phyloP scores from a whole-genome alignment of 2,113 vertebrate genomes.

The Alouatta palliata region DNA sequence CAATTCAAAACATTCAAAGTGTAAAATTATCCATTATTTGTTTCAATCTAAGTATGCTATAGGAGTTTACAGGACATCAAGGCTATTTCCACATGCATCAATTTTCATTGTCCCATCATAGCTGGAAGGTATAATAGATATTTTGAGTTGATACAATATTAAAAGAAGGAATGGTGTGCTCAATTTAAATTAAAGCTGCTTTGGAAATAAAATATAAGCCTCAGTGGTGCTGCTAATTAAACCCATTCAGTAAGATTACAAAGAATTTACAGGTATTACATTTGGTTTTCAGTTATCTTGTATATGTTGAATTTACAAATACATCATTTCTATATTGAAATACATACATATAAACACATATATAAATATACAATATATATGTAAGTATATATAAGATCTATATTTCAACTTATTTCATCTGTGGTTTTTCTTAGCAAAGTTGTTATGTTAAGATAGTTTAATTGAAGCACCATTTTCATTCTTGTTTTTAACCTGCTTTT shows the following conservation, averaged over 20 bases:
- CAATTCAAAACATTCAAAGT: slow-evolving; percentile 34
- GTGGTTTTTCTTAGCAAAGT: neutral
- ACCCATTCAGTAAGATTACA: neutral
- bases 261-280: neutral
- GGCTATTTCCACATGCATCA: neutral
- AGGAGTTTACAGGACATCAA: neutral
- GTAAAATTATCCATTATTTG: slow-evolving; percentile 13
- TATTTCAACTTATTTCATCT: neutral
- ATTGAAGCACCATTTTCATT: neutral
- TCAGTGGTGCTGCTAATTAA: neutral
- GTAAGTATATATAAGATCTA: neutral
- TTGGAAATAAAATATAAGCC: slow-evolving; percentile 18
- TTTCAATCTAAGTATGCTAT: neutral
- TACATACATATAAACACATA: no score
- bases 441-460: neutral
- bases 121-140: neutral
- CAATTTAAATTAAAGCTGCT: slow-evolving; percentile 7
- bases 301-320: neutral
- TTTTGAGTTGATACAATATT: neutral
- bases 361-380: neutral
- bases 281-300: neutral
- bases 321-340: neutral
- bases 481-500: neutral
- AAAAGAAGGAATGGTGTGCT: neutral
- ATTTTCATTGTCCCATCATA: slow-evolving; percentile 23